These are phyloP conservation scores for Lamprologus ornatipinnis DNA, from an alignment of 2,113 vertebrate species.

Conservation along the genomic window DNA sequence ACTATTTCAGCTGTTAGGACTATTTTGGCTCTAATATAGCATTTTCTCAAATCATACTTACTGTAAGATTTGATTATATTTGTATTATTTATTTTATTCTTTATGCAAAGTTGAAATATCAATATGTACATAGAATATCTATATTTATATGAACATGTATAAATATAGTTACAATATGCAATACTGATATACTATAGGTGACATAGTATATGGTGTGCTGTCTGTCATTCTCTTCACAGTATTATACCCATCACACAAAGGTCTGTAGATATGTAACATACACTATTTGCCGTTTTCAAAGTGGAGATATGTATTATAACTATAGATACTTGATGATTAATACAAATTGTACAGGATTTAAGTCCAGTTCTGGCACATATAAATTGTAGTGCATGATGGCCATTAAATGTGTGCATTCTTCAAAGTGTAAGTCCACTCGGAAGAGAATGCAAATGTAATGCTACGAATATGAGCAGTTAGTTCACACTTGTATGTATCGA, in stretches of 20 bases:
- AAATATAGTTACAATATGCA: constrained; percentile 75
- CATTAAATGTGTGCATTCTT: constrained; percentile 40
- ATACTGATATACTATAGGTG: constrained; percentile 64
- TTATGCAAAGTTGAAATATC: constrained; percentile 74
- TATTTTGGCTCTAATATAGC: constrained; percentile 72
- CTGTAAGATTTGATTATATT: constrained; percentile 70
- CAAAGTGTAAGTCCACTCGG: constrained; percentile 41
- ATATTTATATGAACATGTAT: constrained; percentile 77
- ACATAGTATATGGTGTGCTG: constrained; percentile 64
- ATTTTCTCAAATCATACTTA: constrained; percentile 67
- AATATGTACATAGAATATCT: constrained; percentile 77
- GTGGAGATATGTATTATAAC: constrained; percentile 68
- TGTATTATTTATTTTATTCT: constrained; percentile 80
- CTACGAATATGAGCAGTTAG: constrained; percentile 31
- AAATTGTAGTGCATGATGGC: constrained; percentile 54
- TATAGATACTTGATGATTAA: constrained; percentile 76
- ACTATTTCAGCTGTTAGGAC: constrained; percentile 62
- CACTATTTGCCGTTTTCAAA: constrained; percentile 59
- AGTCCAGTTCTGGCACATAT: constrained; percentile 76
- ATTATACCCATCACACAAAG: constrained; percentile 63
- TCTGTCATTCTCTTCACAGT: constrained; percentile 57
- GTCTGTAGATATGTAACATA: constrained; percentile 80
- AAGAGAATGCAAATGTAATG: constrained; percentile 34
- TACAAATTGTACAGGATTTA: constrained; percentile 73
- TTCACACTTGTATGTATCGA: constrained; percentile 20